Base-by-base conservation (phyloP, 2,797 vertebrate genomes). In the Darevskia mixta region DNA sequence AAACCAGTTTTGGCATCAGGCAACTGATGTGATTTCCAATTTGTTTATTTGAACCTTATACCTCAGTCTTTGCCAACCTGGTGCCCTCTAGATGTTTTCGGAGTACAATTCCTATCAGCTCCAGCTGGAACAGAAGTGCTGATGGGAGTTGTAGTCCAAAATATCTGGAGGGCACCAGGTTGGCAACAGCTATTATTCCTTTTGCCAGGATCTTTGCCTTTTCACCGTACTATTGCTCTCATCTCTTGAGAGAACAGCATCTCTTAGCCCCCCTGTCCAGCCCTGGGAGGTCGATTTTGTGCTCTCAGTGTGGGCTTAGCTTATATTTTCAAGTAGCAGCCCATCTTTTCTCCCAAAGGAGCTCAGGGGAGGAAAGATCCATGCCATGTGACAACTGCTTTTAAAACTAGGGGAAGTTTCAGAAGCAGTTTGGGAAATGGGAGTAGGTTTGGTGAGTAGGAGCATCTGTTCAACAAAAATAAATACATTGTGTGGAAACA, bases 11-110 rank as follows among this genome's bases (percentile, higher is more conserved):
- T n/a, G 82, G 71, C 29, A 92, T 89, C 35, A 71, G 66, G 72
- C 18, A 77, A 2, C 84, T 89, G 17, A 8, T 78, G 8, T 87
- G 86, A 4, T 43, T 23, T 83, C 35, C 35, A 66, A 77, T 4
- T 90, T 69, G 64, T 55, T 38, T 89, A 29, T 5, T 89, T 64
- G 18, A 61, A 61, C 58, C 58, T 61, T 61, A 61, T 61, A 61
- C 49, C 49, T 49, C 49, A 49, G 49, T 49, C 49, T 49, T 61
- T 61, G 58, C 20, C 17, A 61, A 61, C 18, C 58, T 61, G 58
- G 58, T 61, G 15, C 18, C 58, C 58, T 61, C 58, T 9, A 61
- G 1, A 20, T 61, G 58, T 20, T 61, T 61, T 61, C 11, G 58
- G 58, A 20, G 11, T 23, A 61, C 20, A 7, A 61, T 7, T 61